Evolutionary conservation across 2,113 vertebrate species (phyloP).

Genomic region (Rhinogobius similis): DNA sequence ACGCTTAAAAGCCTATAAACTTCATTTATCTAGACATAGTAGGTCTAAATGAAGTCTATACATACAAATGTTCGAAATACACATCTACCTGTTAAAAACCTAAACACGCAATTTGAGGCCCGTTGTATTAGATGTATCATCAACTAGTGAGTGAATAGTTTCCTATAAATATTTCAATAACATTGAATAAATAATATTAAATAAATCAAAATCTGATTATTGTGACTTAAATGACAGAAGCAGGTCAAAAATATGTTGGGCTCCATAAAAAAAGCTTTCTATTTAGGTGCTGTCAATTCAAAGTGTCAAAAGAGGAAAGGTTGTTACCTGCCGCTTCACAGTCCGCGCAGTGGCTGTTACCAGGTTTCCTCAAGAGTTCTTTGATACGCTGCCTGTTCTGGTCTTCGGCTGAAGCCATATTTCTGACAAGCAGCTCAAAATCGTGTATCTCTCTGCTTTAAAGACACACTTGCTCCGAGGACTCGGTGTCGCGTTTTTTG

Average conservation of each 20-base stretch:
- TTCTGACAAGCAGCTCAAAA: slow-evolving; percentile 2
- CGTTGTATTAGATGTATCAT: too few relatives aligned
- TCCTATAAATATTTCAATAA: neutral
- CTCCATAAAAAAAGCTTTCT: too few relatives aligned
- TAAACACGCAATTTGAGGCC: neutral
- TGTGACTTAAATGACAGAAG: neutral
- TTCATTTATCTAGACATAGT: too few relatives aligned
- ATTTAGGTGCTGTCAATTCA: too few relatives aligned
- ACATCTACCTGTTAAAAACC: too few relatives aligned
- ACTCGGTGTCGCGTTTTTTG: neutral
- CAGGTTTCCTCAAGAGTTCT: slow-evolving; percentile 79
- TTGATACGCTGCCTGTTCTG: slow-evolving; percentile 71
- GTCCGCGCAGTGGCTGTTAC: slow-evolving; percentile 84
- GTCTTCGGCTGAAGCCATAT: slow-evolving; percentile 70
- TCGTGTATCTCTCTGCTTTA: slow-evolving; percentile 9
- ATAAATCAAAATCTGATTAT: neutral
- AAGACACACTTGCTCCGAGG: neutral
- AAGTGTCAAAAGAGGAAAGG: too few relatives aligned
- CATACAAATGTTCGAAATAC: neutral
- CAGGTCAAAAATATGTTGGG: neutral
- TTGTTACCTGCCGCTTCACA: slow-evolving; percentile 83
- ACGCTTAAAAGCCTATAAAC: too few relatives aligned
- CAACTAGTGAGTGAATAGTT: too few relatives aligned
- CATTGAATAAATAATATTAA: neutral
- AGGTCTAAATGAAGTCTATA: too few relatives aligned